phyloP scores from a whole-genome alignment of 2,888 invertebrate species.

The Cantharis rufa region DNA sequence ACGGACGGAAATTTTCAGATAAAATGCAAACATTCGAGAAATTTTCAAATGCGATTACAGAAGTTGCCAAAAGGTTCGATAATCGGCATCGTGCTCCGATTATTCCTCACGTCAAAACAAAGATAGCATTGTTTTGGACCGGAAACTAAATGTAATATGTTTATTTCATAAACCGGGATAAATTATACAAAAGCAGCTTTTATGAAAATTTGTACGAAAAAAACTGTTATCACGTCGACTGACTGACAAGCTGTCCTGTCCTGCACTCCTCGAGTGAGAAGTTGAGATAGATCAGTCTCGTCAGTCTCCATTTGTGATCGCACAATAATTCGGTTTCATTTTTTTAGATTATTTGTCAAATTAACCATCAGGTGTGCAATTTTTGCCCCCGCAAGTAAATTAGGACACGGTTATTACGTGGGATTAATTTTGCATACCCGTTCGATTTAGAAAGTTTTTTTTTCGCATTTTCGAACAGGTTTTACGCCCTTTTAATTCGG shows the following conservation, averaged over 20 bases:
- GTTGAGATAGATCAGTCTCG: background rate
- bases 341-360: background rate
- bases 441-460: background rate
- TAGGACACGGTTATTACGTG: background rate
- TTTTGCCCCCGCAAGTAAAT: background rate
- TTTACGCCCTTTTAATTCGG: background rate
- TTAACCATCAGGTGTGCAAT: background rate
- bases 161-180: background rate
- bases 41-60: background rate
- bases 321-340: background rate
- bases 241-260: background rate
- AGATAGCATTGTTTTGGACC: background rate
- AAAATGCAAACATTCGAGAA: background rate
- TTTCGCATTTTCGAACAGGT: background rate
- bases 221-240: background rate
- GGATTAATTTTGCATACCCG: background rate
- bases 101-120: background rate
- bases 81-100: background rate
- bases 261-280: background rate
- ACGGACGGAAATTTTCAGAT: background rate
- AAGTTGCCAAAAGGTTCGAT: background rate
- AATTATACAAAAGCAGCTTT: background rate
- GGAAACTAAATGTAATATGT: background rate
- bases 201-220: background rate
- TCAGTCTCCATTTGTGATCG: background rate